Evolutionary conservation across 2,888 invertebrate genomes (phyloP), one percentile per base, ranked within the genome.

Genomic region (Microdon myrmicae): DNA sequence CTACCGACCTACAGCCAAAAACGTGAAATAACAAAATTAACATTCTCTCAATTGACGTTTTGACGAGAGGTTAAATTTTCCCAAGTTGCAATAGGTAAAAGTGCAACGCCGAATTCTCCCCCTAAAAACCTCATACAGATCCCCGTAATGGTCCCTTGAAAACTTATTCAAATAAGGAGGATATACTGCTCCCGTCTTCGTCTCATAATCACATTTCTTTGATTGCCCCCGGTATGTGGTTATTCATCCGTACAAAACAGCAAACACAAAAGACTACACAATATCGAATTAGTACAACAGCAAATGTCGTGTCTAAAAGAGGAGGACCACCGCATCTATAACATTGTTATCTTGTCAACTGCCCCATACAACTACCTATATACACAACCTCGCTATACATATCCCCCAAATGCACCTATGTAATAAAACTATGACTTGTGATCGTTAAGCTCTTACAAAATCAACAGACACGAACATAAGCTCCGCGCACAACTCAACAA

Each of bases 301-400:
- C 16, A 43, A 22, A 19, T 23, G 14, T 23, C n/a, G 23, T 6
- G 19, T 16, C 9, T 17, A 26, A 6, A 6, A 22, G 19, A 8
- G n/a, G 25, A 28, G 10, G 9, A 34, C 20, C 12, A 29, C 39
- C 39, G 34, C 16, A 13, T 20, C 35, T 29, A 29, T 4, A 25
- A 8, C 9, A 38, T 53, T 59, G 53, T 53, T 53, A 53, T 59
- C 44, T 43, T 45, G 38, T 59, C 45, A 45, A 32, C 14, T 37
- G 25, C 38, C 49, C n/a, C n/a, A n/a, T n/a, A n/a, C n/a, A n/a
- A n/a, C n/a, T n/a, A n/a, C n/a, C n/a, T n/a, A n/a, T n/a, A n/a
- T n/a, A n/a, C n/a, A n/a, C n/a, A n/a, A n/a, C n/a, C n/a, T n/a
- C 43, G 37, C 25, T 56, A n/a, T 56, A 41, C 25, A 29, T 51